Evolutionary conservation across 1,140 invertebrate genomes (phyloP).

Genomic region (Trypoxylus dichotomus): DNA sequence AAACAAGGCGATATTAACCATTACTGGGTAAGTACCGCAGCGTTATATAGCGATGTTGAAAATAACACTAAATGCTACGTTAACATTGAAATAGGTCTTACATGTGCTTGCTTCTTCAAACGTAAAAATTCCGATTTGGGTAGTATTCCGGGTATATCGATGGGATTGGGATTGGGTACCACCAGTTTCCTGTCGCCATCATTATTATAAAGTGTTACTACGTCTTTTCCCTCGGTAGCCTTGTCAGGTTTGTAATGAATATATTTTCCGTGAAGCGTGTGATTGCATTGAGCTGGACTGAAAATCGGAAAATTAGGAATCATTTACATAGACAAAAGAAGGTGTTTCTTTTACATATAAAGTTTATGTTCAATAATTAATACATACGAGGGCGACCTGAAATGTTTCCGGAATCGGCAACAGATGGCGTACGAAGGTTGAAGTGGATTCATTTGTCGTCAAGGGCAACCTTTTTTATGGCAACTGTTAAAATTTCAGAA

Average conservation of each 20-base stretch:
- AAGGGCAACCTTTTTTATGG: too few relatives aligned
- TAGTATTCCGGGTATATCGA: slow-evolving; percentile 45
- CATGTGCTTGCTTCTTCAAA: slow-evolving; percentile 45
- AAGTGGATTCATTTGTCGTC: too few relatives aligned
- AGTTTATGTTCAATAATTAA: too few relatives aligned
- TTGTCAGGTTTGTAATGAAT: slow-evolving; percentile 40
- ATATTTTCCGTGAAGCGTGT: slow-evolving; percentile 36
- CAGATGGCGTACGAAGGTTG: too few relatives aligned
- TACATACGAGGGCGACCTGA: too few relatives aligned
- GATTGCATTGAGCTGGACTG: slow-evolving; percentile 39
- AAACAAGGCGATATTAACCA: too few relatives aligned
- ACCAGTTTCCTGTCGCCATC: slow-evolving; percentile 39
- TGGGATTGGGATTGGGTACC: slow-evolving; percentile 44
- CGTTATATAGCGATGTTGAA: neutral
- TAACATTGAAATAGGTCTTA: slow-evolving; percentile 20
- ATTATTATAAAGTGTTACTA: slow-evolving; percentile 35
- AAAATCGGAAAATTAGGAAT: slow-evolving; percentile 16
- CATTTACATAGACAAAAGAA: neutral
- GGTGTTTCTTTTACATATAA: too few relatives aligned
- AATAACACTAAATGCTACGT: neutral
- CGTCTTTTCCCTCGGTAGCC: slow-evolving; percentile 43
- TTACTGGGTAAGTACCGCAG: too few relatives aligned
- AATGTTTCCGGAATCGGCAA: too few relatives aligned
- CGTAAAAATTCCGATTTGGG: slow-evolving; percentile 43
- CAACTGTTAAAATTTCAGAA: too few relatives aligned